phyloP scores from a whole-genome alignment of 2,113 vertebrate species.

The Riparia riparia region DNA sequence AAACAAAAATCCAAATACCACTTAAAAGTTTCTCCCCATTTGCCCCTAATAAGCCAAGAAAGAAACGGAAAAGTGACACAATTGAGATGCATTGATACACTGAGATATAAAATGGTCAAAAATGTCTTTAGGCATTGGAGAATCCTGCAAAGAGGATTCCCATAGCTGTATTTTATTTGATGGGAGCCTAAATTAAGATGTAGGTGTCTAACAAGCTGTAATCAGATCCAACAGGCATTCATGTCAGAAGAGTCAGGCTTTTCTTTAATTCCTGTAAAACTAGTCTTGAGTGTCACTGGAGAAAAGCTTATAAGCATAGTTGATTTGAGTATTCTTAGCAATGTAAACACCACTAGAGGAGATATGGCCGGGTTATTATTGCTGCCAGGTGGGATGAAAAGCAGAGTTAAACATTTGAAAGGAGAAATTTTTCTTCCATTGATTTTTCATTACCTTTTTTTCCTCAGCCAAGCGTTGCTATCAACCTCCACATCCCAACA shows the following conservation, averaged over 20 bases:
- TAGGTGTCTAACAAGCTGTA: neutral
- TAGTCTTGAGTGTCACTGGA: neutral
- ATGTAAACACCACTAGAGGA: neutral
- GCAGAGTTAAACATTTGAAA: neutral
- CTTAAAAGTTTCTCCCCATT: neutral
- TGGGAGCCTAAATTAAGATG: neutral
- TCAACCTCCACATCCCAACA: neutral
- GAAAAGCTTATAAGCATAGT: neutral
- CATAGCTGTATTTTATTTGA: neutral
- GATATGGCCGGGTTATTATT: neutral
- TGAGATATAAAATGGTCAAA: fast-evolving
- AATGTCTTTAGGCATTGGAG: neutral
- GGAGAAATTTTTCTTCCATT: neutral
- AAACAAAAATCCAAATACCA: neutral
- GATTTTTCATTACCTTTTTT: neutral
- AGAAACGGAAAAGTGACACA: neutral
- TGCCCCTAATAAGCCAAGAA: neutral
- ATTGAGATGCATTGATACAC: neutral
- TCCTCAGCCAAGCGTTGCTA: neutral
- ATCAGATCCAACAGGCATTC: neutral
- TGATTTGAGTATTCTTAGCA: neutral
- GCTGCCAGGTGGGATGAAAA: neutral
- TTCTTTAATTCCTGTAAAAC: neutral
- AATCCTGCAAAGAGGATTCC: neutral
- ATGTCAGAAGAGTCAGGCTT: neutral